Conservation (phyloP, 2,888 invertebrate species). For the Empis livida region DNA sequence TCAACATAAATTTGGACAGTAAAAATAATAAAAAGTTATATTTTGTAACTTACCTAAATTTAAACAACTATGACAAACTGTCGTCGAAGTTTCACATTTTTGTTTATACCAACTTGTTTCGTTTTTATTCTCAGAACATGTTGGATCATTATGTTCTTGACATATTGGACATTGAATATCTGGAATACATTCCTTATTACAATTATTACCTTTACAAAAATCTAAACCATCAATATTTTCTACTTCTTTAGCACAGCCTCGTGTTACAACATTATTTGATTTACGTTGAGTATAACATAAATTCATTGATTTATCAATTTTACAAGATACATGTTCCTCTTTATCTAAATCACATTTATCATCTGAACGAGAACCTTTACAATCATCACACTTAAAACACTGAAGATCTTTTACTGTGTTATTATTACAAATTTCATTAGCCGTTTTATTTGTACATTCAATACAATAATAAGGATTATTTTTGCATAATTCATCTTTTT, state of each 20-base stretch:
- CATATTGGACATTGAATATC: neutral
- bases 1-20: no score
- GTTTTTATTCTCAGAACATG: neutral
- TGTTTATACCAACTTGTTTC: neutral
- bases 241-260: neutral
- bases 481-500: neutral
- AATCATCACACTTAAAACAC: neutral
- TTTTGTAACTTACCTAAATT: neutral
- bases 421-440: neutral
- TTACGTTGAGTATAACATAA: neutral
- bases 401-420: neutral
- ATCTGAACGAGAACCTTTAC: neutral
- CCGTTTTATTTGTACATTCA: neutral
- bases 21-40: no score
- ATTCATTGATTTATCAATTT: neutral
- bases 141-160: neutral
- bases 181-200: neutral
- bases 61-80: neutral
- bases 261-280: neutral
- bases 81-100: neutral
- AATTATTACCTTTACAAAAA: neutral
- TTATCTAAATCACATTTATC: neutral
- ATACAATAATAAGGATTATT: neutral
- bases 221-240: neutral
- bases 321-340: neutral